Evolutionary conservation across 2,888 invertebrate genomes (phyloP), one percentile per base, ranked within the genome.

Genomic region (Lycaena phlaeas): DNA sequence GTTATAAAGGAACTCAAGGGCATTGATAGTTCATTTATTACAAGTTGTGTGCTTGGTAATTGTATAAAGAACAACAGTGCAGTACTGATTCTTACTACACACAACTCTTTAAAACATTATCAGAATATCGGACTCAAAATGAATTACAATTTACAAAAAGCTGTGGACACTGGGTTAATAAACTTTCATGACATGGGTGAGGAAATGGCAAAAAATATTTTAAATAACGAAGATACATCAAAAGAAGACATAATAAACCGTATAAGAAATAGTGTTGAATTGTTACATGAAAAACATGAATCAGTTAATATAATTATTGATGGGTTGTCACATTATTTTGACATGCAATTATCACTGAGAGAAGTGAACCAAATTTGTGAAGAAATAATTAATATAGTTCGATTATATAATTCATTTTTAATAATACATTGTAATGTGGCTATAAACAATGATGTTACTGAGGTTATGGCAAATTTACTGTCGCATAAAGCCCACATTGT

Each of bases 51-150:
- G 9, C 68, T 92, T 36, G 86, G 87, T 0, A 86, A 91, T 52
- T 87, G 88, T 25, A 62, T 89, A 37, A 87, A 88, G 52, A 87
- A 87, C 45, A 87, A 88, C 45, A 73, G 84, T 42, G 86, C 86
- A 39, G 70, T 90, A 4, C 78, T 92, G 52, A 70, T 93, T 36
- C 75, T 92, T 36, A 87, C 89, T 37, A 79, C 90, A 45, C 93
- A 93, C 61, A 90, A 92, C 56, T 88, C 90, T 1, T 76, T 90
- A 36, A 86, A 87, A 40, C 93, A 93, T 61, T 93, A 92, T 57
- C 89, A 91, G 44, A 90, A 89, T 69, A 87, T 92, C 25, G 91
- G 92, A 9, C 87, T 90, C 58, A 89, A 91, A 56, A 81, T 93
- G 58, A 92, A 92, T 37, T 92, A 90, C 58, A 92, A 92, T 63